These are phyloP conservation scores for Catharus bicknelli DNA, from an alignment of 2,113 vertebrate genomes.

Conservation along the genomic window DNA sequence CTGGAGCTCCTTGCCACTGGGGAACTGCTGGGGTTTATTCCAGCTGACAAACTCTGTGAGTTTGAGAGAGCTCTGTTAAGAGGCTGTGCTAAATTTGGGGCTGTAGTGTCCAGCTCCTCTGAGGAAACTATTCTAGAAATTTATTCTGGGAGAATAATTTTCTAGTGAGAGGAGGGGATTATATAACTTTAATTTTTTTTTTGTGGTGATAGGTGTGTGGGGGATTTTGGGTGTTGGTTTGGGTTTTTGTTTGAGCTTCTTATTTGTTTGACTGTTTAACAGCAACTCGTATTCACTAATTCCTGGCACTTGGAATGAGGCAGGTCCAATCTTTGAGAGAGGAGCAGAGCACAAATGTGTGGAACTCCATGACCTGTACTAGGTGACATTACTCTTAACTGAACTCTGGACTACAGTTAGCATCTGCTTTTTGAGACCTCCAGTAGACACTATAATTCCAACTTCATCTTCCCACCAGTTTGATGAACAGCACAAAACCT, in stretches of 20 bases:
- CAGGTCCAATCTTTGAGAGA: neutral
- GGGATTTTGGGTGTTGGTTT: accelerated
- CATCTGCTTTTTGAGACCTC: neutral
- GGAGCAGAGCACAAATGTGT: neutral
- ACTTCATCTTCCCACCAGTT: neutral
- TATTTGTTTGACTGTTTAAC: neutral
- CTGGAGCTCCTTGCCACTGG: neutral
- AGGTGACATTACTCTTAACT: neutral
- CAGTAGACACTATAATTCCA: neutral
- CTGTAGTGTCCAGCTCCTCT: neutral
- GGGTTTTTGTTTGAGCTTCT: neutral
- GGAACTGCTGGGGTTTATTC: neutral
- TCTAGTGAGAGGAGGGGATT: neutral
- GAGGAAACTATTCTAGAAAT: neutral
- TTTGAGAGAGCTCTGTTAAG: neutral
- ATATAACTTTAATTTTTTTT: neutral
- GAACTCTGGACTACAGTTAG: neutral
- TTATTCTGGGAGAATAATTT: neutral
- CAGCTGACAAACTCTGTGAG: neutral
- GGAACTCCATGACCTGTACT: neutral
- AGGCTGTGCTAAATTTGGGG: neutral
- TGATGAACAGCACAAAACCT: neutral
- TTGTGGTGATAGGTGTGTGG: neutral
- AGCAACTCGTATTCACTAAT: neutral
- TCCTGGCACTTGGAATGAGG: neutral